Percentiles rank a stretch among this genome's conserved stretches.
Conservation (phyloP, 2,888 invertebrate species). For the Drosophila sordidula region DNA sequence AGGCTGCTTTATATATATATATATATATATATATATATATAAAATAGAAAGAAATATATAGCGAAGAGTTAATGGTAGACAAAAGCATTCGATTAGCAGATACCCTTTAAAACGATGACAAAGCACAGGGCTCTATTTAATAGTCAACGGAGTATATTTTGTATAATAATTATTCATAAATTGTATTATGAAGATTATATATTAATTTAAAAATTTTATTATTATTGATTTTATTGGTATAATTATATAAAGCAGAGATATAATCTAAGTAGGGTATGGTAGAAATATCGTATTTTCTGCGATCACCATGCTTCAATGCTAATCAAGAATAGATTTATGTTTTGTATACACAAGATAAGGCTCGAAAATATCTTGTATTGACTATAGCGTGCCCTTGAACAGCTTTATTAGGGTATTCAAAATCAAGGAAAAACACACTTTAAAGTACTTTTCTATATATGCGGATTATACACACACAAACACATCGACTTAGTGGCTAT, state of each 20-base stretch:
- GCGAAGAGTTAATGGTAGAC: background rate
- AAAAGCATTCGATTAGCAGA: background rate
- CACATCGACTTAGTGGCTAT: background rate
- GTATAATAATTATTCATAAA: too few species aligned
- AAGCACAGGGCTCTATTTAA: background rate
- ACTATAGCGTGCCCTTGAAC: slow-evolving; percentile 13
- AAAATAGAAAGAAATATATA: slow-evolving; percentile 4
- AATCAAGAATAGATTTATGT: slow-evolving; percentile 5
- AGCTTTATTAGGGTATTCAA: slow-evolving; percentile 2
- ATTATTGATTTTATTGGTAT: background rate
- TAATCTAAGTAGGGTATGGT: background rate
- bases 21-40: background rate
- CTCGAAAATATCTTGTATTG: slow-evolving; percentile 4
- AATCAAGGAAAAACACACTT: slow-evolving; percentile 5
- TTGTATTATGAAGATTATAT: background rate
- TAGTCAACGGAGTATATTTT: background rate
- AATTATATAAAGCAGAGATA: background rate
- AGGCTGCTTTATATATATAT: background rate
- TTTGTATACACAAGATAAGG: slow-evolving; percentile 14
- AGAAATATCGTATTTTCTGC: background rate
- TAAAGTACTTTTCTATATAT: slow-evolving; percentile 3
- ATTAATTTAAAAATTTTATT: background rate
- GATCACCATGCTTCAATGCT: background rate
- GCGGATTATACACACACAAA: background rate
- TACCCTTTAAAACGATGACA: background rate